Base-by-base conservation (phyloP, 2,797 vertebrate genomes). In the Tokudaia tokunoshimensis region DNA sequence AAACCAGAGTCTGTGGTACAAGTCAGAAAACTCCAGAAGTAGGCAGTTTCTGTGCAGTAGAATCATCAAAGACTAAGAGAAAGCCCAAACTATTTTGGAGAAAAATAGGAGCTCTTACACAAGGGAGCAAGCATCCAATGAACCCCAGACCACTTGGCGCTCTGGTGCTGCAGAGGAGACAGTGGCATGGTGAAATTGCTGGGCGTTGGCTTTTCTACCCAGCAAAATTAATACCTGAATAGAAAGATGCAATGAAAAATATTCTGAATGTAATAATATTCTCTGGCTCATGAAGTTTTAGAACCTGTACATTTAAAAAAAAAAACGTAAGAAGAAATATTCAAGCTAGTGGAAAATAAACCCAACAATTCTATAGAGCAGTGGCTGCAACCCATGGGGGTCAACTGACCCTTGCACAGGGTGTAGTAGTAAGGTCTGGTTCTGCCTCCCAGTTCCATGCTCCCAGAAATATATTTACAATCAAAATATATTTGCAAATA, bases 231-330 rank as follows among this genome's bases (percentile, higher is more conserved):
- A 80, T 14, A 92, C 22, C 11, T 47, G 94, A 91, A 85, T 65
- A 67, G 80, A 34, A 89, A 63, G 34, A 17, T 31, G 41, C 26
- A 80, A 72, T 52, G 19, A 52, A 47, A 44, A 88, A 74, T 78
- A 92, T 65, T 78, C 22, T 91, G 59, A 55, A 29, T 72, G 75
- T 72, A 92, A 59, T 22, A 63, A 74, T 55, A 67, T 72, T 47
- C 81, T 87, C 52, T 95, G 37, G 29, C 12, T 81, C 31, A 74
- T 11, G 88, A 89, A 96, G 65, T 79, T 72, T 81, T 20, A 85
- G 59, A 82, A 81, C 44, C 41, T 76, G 31, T 12, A 26, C 19
- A 95, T 78, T 92, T 67, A 95, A 92, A 95, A 92, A 92, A 95
- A 92, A 91, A 90, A 57, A 2, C 3, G 1, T 86, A 84, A 59